Conservation (phyloP, 2,888 invertebrate species). For the Lithodes maja region DNA sequence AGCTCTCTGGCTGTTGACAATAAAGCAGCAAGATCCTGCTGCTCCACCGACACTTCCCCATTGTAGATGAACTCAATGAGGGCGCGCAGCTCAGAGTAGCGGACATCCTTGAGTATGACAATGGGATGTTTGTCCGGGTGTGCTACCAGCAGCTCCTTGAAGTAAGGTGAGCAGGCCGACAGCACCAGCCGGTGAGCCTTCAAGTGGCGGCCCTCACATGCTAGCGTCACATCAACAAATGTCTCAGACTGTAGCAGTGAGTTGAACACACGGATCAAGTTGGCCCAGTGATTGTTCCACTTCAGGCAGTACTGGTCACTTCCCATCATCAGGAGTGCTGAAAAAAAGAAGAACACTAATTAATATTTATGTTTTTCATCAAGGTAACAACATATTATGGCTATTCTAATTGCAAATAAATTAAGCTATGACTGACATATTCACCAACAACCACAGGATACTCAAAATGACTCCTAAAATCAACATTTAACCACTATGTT, state of each 20-base stretch:
- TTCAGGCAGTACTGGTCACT: conserved; percentile 71
- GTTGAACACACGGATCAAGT: conserved; percentile 91
- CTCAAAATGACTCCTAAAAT: no score
- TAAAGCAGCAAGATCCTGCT: conserved; percentile 91
- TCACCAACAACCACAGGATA: no score
- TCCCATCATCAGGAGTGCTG: conserved; percentile 71
- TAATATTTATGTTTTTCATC: neutral
- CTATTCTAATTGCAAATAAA: no score
- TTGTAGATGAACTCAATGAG: conserved; percentile 96
- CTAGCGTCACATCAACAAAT: conserved; percentile 93
- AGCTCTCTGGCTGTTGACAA: conserved; percentile 90
- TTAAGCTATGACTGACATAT: neutral
- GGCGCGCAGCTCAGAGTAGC: conserved; percentile 91
- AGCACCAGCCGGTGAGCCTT: conserved; percentile 96
- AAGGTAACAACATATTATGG: no score
- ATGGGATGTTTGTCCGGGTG: conserved; percentile 96
- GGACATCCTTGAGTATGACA: conserved; percentile 93
- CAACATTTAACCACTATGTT: no score
- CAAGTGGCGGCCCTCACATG: conserved; percentile 87
- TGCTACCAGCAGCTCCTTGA: conserved; percentile 91
- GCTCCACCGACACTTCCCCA: conserved; percentile 95
- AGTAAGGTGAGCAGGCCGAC: conserved; percentile 95
- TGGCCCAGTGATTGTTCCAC: conserved; percentile 95
- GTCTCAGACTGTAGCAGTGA: conserved; percentile 91
- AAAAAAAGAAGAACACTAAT: conserved; percentile 20